These are phyloP conservation scores for Unio pictorum DNA, from an alignment of 2,888 invertebrate species.

Conservation along the genomic window DNA sequence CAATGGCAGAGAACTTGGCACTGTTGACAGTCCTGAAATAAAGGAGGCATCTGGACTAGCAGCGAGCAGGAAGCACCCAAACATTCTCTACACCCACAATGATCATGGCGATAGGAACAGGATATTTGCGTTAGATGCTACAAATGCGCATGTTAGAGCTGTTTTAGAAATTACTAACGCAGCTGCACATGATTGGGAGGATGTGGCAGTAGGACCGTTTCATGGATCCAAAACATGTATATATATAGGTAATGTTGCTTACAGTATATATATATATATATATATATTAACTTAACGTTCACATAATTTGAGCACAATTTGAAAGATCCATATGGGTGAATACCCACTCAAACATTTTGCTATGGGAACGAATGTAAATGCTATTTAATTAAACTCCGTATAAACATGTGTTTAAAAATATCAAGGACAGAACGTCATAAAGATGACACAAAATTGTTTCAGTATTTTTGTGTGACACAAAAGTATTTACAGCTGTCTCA, in stretches of 20 bases:
- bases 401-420: no score
- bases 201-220: constrained; percentile 41
- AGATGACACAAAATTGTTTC: no score
- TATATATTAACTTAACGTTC: no score
- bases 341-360: no score
- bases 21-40: constrained; percentile 10
- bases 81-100: constrained; percentile 38
- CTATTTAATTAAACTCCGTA: no score
- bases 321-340: no score
- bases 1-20: constrained; percentile 4
- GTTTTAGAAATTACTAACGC: constrained; percentile 28
- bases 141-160: constrained; percentile 12
- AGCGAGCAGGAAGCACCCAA: constrained; percentile 28
- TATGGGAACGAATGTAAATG: no score
- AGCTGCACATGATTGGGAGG: constrained; percentile 35
- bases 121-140: constrained; percentile 25
- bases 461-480: no score
- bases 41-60: constrained; percentile 39
- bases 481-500: no score
- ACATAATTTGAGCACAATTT: no score
- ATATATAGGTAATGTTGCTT: neutral
- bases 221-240: neutral
- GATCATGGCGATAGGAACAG: constrained; percentile 29
- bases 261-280: no score
- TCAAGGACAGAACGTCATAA: no score